Evolutionary conservation across 2,797 vertebrate species (phyloP).

Genomic region (Morelia viridis): DNA sequence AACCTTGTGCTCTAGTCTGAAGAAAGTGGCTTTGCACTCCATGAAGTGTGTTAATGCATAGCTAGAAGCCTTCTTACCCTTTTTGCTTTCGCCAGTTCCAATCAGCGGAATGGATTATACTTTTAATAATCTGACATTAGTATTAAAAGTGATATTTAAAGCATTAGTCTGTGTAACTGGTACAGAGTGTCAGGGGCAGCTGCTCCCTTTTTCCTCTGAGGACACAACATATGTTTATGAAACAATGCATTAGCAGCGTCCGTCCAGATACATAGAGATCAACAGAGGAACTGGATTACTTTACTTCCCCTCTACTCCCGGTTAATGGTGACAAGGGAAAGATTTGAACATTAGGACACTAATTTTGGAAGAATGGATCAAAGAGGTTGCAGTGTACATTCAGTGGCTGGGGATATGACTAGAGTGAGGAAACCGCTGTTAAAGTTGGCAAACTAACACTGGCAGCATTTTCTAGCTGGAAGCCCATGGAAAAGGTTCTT

Average conservation of each 20-base stretch:
- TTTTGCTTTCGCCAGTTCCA: slow-evolving; percentile 67
- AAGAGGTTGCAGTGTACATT: slow-evolving; percentile 33
- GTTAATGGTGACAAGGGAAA: slow-evolving; percentile 62
- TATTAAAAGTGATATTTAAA: slow-evolving; percentile 80
- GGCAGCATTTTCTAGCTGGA: slow-evolving; percentile 23
- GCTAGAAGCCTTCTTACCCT: slow-evolving; percentile 78
- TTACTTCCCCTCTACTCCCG: slow-evolving; percentile 67
- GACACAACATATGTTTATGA: slow-evolving; percentile 72
- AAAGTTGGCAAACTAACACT: background rate
- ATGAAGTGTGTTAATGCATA: slow-evolving; percentile 80
- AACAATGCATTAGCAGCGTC: slow-evolving; percentile 67
- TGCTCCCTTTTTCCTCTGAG: slow-evolving; percentile 52
- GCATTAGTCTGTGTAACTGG: slow-evolving; percentile 72
- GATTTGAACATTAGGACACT: slow-evolving; percentile 80
- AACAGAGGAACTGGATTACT: slow-evolving; percentile 78
- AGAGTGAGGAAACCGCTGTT: background rate
- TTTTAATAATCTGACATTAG: slow-evolving; percentile 83
- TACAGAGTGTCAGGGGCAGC: slow-evolving; percentile 59
- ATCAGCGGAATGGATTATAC: slow-evolving; percentile 76
- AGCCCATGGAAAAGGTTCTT: slow-evolving; percentile 6
- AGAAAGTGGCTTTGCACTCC: slow-evolving; percentile 73
- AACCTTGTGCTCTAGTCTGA: slow-evolving; percentile 74
- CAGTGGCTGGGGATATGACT: slow-evolving; percentile 8
- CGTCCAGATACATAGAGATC: slow-evolving; percentile 71
- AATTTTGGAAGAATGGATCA: slow-evolving; percentile 81